phyloP scores from a whole-genome alignment of 2,113 vertebrate species.

The Urocolius indicus region DNA sequence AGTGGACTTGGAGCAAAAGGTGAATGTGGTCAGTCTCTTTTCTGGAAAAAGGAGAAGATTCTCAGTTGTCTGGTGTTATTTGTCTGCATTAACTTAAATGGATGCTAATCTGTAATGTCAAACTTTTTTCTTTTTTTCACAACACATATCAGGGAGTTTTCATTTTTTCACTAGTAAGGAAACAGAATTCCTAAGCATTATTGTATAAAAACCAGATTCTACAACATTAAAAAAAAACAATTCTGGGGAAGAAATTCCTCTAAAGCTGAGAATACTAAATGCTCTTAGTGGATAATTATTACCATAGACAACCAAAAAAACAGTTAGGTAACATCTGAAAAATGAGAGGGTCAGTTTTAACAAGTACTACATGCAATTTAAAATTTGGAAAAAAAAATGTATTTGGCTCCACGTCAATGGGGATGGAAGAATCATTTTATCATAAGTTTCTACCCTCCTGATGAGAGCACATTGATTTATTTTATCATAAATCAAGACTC shows the following conservation, averaged over 20 bases:
- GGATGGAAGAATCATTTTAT: slow-evolving; percentile 46
- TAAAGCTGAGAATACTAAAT: neutral
- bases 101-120: neutral
- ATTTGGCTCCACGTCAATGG: neutral
- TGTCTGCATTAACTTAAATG: neutral
- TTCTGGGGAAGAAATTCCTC: neutral
- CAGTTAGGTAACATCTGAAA: slow-evolving; percentile 3
- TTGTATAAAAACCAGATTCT: neutral
- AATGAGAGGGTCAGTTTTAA: slow-evolving; percentile 17
- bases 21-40: neutral
- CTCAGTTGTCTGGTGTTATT: neutral
- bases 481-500: slow-evolving; percentile 56
- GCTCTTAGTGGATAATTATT: neutral
- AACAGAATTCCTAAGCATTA: neutral
- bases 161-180: neutral
- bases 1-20: neutral
- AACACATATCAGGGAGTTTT: neutral
- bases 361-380: neutral
- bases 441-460: slow-evolving; percentile 7
- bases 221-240: neutral
- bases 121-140: neutral
- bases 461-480: slow-evolving; percentile 57
- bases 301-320: slow-evolving; percentile 6
- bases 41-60: neutral
- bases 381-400: slow-evolving; percentile 53